Conservation (phyloP, 2,888 invertebrate genomes). For the Apotomis betuletana region DNA sequence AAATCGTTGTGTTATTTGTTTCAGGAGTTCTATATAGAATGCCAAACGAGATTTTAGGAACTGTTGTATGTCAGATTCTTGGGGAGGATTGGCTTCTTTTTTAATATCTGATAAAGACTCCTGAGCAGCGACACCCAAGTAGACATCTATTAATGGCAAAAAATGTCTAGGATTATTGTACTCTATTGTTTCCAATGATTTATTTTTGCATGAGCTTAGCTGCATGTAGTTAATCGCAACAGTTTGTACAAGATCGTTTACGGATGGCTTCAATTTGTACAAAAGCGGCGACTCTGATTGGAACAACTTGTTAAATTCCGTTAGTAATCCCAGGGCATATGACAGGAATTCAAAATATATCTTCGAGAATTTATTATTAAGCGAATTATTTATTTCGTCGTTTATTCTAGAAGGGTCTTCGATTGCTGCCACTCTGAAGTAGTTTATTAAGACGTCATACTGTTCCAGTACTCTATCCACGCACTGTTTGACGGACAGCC, state of each 20-base stretch:
- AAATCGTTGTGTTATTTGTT: not conserved
- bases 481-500: conserved; percentile 57
- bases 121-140: conserved; percentile 4
- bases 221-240: conserved; percentile 11
- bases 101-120: conserved; percentile 11
- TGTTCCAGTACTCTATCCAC: conserved; percentile 55
- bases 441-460: conserved; percentile 51
- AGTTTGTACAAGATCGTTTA: conserved; percentile 10
- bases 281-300: conserved; percentile 3
- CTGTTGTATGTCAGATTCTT: conserved; percentile 1
- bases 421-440: conserved; percentile 49
- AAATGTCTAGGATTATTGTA: conserved; percentile 5
- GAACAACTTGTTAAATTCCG: not conserved
- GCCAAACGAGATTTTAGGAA: not conserved
- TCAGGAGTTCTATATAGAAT: conserved; percentile 9
- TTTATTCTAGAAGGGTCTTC: conserved; percentile 47
- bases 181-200: conserved; percentile 3
- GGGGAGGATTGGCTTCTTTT: conserved; percentile 7
- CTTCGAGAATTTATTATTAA: conserved; percentile 50
- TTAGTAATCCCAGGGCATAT: conserved; percentile 12
- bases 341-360: conserved; percentile 41
- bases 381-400: conserved; percentile 41
- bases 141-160: not conserved
- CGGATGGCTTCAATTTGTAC: conserved; percentile 13
- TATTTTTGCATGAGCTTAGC: not conserved